Conservation (phyloP, 2,113 vertebrate genomes). For the Channa argus region DNA sequence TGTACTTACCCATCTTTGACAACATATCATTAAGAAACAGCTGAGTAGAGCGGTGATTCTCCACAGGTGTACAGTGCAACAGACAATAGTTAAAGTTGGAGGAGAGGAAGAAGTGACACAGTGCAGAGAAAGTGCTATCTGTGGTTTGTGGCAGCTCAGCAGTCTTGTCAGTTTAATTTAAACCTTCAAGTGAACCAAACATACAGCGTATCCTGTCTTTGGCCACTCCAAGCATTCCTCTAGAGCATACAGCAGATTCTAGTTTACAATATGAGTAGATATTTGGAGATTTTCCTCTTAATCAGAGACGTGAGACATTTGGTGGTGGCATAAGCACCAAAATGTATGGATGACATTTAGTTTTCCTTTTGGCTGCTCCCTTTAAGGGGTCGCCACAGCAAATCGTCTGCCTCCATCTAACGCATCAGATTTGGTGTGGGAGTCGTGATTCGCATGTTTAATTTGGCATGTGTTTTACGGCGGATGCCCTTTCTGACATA, state of each 20-base stretch:
- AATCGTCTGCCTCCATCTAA: no score
- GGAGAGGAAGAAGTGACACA: no score
- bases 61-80: not conserved
- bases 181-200: not conserved
- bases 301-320: not conserved
- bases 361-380: no score
- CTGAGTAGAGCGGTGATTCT: not conserved
- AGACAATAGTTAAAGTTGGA: no score
- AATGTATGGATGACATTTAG: no score
- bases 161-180: slow-evolving; percentile 10
- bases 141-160: not conserved
- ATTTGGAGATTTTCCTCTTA: not conserved
- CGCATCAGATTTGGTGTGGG: no score
- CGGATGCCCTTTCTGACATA: no score
- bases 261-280: slow-evolving; percentile 1
- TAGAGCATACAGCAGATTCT: slow-evolving; percentile 11
- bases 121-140: not conserved
- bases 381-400: no score
- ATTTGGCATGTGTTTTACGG: no score
- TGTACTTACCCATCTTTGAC: not conserved
- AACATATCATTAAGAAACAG: slow-evolving; percentile 8
- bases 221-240: not conserved
- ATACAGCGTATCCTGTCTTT: slow-evolving; percentile 4
- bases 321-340: no score
- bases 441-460: no score